A percentile compares a stretch with the other conserved stretches of the same genome.
Conservation (phyloP, 1,140 invertebrate species). For the Solen grandis region DNA sequence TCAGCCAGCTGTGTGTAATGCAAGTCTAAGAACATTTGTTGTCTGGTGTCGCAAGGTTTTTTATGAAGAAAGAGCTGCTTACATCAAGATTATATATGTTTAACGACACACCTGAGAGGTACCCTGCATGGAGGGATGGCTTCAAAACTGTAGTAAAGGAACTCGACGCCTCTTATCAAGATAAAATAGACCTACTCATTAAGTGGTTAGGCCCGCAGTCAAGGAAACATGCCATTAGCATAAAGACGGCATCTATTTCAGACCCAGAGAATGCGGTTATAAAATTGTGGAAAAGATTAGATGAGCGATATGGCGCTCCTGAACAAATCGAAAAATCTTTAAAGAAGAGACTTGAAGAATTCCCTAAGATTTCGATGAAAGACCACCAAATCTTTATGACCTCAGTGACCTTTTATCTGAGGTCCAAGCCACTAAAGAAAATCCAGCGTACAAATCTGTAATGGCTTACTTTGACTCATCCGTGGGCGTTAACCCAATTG, state of each 20-base stretch:
- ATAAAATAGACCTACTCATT: constrained; percentile 41
- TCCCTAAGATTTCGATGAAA: constrained; percentile 38
- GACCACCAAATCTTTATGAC: constrained; percentile 50
- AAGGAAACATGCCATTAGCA: constrained; percentile 15
- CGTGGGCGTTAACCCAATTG: constrained; percentile 47
- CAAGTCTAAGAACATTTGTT: not conserved
- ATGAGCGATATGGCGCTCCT: constrained; percentile 40
- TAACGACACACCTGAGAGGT: constrained; percentile 1
- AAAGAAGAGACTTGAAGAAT: constrained; percentile 40
- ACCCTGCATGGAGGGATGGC: constrained; percentile 15
- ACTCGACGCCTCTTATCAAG: not conserved
- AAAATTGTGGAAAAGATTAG: constrained; percentile 31
- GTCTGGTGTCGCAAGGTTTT: not conserved
- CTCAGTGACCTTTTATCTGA: constrained; percentile 46
- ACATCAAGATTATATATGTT: constrained; percentile 8
- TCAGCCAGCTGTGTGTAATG: not conserved
- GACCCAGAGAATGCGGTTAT: not conserved
- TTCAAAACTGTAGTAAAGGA: constrained; percentile 8
- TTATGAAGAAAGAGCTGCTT: constrained; percentile 22
- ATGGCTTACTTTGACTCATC: constrained; percentile 61
- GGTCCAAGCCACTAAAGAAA: constrained; percentile 47
- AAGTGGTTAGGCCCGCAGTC: constrained; percentile 43
- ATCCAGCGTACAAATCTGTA: constrained; percentile 5
- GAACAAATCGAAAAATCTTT: constrained; percentile 41
- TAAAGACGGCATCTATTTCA: not conserved